Base-by-base conservation (phyloP, 2,113 vertebrate species). In the Dicrurus megarhynchus region DNA sequence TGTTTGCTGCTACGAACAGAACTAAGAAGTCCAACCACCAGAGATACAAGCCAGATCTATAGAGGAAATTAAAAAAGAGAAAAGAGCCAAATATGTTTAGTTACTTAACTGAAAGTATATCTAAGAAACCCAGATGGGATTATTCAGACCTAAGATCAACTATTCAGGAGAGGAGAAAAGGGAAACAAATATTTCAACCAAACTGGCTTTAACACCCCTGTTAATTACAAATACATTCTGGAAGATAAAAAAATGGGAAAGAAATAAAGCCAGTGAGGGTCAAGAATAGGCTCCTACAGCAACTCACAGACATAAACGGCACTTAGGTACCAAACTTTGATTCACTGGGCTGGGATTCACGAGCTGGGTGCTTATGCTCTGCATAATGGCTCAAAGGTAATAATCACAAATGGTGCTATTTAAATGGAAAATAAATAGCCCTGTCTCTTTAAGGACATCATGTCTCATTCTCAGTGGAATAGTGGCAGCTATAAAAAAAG, bases 341-440 rank as follows among this genome's bases (percentile, higher is more conserved):
- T 95, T 96, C 80, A 84, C 61, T 96, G 67, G 80, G 67, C 90
- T 95, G 79, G 89, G 71, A 97, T 92, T 93, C 85, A 74, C 67
- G 85, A 95, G 70, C 83, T 87, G 79, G 52, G 73, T 85, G 79
- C 68, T 91, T 94, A 93, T 96, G 85, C 79, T 85, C 85, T 87
- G 74, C 70, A 24, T 74, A 83, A 76, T 3, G 1, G 67, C 90
- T 94, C 67, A 77, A 91, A 97, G 70, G 79, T 91, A 97, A 93
- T 92, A 83, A 89, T 90, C 93, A 64, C 69, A 94, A 97, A 96
- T 94, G 74, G 79, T 64, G 55, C 89, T 87, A 90, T 95, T 96
- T 95, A 96, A 96, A 96, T 83, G 77, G 89, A 83, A 96, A 97
- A 96, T 92, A 96, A 96, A 94, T 92, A 95, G 76, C 74, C 86